phyloP scores from a whole-genome alignment of 2,888 invertebrate genomes.

The Cetonia aurata region DNA sequence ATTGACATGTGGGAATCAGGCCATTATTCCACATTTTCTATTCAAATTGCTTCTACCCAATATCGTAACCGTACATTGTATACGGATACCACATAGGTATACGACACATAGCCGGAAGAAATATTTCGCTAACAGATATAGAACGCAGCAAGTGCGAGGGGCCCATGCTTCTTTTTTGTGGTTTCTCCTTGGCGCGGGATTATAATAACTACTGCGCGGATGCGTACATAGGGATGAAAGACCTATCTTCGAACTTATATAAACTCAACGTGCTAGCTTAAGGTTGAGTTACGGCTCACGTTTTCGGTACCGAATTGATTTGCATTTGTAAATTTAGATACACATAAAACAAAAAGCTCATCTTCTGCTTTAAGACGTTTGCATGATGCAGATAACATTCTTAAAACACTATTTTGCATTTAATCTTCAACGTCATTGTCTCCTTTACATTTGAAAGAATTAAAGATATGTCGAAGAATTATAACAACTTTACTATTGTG shows the following conservation, averaged over 20 bases:
- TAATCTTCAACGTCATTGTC: too few relatives aligned
- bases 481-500: too few relatives aligned
- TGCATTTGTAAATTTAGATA: too few relatives aligned
- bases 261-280: constrained; percentile 1
- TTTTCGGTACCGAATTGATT: background rate
- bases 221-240: background rate
- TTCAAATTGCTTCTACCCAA: constrained; percentile 38
- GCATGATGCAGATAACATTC: background rate
- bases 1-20: constrained; percentile 42
- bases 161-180: background rate
- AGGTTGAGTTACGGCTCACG: background rate
- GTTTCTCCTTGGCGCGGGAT: too few relatives aligned
- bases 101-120: background rate
- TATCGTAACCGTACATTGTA: constrained; percentile 23
- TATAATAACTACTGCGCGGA: background rate
- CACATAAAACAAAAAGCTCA: background rate
- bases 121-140: constrained; percentile 3
- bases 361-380: background rate
- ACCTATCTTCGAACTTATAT: constrained; percentile 9
- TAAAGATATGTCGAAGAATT: too few relatives aligned
- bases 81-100: background rate
- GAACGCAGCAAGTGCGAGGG: background rate
- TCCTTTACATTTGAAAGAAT: too few relatives aligned
- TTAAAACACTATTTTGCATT: too few relatives aligned
- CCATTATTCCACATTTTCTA: constrained; percentile 41